Base-by-base conservation (phyloP, 2,797 vertebrate genomes). In the Hemibagrus guttatus region DNA sequence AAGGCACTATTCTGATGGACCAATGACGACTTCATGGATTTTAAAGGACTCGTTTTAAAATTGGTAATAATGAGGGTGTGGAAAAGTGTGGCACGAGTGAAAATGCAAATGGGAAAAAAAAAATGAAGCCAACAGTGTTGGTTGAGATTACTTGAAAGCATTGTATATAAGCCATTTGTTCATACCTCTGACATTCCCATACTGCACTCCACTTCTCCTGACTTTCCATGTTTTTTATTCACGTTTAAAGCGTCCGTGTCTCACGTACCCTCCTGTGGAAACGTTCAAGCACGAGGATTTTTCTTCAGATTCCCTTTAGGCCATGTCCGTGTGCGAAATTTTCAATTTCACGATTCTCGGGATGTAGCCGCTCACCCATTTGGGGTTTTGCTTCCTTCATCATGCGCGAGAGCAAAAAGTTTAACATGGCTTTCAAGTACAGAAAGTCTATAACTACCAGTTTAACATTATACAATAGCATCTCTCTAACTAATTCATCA, bases 101-200 rank as follows among this genome's bases (percentile, higher is more conserved):
- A 61, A 61, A 61, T 26, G 64, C 6, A 16, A n/a, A 14, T 13
- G 0, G 2, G 81, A 61, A 0, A 68, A 59, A 3, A 26, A 56
- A 69, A 75, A 0, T 54, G 6, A 86, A 79, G 66, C 74, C 84
- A 71, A 66, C 59, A 13, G 49, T 52, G 59, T 76, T 87, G 81
- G 75, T 78, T 84, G 81, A 58, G 58, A 86, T 86, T 85, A 86
- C 89, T 89, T 90, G 84, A 90, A 87, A 81, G 84, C 81, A 86
- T 89, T 59, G 59, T 86, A 72, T 84, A 85, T 87, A 76, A 49
- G 76, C 49, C 79, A 86, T 87, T 86, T 86, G 28, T 61, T 84
- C 66, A 71, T 84, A 80, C 75, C 56, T 84, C 81, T 28, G 58
- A 68, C 71, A 87, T 84, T 76, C 59, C 78, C 59, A 64, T 85